Base-by-base conservation (phyloP, 1,140 invertebrate species). In the Zaprionus ghesquierei region DNA sequence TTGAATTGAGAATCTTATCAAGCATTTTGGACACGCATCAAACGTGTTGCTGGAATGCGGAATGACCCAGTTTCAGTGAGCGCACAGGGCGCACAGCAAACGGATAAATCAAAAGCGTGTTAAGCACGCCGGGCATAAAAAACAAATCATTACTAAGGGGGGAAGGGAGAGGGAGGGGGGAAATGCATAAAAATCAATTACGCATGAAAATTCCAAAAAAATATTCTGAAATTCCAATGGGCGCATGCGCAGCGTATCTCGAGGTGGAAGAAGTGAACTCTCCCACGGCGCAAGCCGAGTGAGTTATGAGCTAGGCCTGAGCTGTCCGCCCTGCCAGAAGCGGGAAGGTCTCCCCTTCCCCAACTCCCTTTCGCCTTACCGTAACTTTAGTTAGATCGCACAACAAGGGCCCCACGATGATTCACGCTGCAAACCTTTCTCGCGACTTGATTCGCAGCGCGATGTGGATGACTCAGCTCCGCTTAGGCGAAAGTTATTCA, bases 111-210 rank as follows among this genome's bases (percentile, higher is more conserved):
- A 77, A 61, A 78, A 87, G 76, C 78, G 64, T 76, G 64, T 79
- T 86, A 73, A 73, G 75, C 79, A 81, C 81, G 82, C 81, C 70
- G 69, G 62, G 68, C 75, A 76, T 78, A 76, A 78, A 73, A 86
- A 86, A 75, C 49, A 63, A 41, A 63, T 59, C 44, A 72, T 55
- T 46, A 27, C 51, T 13, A 9, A 9, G 44, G 20, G n/a, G 13
- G n/a, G 22, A 12, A 22, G 3, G 15, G 27, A 33, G 22, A 4
- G 12, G 12, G 6, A 12, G 18, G n/a, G 51, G 13, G 6, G 38
- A 71, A 79, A 59, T 79, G 84, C 82, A 87, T 86, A 54, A 74
- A 86, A 87, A 86, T 87, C 82, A 86, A 86, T 86, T 86, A 87
- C 79, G 82, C 82, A 76, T 86, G 82, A 87, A 87, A 82, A 86